A percentile compares a stretch with the other conserved stretches of the same genome.
phyloP scores from a whole-genome alignment of 2,113 vertebrate genomes.

The Phalacrocorax carbo region DNA sequence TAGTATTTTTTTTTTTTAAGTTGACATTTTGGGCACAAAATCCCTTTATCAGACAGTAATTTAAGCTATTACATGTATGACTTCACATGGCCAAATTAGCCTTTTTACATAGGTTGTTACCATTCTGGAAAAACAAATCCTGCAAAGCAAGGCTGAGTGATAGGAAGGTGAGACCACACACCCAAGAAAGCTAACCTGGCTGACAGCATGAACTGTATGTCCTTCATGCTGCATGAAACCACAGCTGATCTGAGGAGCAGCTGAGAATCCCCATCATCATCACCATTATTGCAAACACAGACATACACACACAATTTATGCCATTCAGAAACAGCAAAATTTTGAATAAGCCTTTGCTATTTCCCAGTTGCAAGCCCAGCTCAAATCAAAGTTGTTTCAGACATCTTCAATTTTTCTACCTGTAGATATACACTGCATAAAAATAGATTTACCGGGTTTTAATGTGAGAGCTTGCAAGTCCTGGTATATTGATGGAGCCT shows the following conservation, averaged over 20 bases:
- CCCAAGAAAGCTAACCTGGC: not conserved
- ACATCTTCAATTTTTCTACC: not conserved
- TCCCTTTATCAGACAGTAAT: not conserved
- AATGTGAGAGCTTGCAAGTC: not conserved
- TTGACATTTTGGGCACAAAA: not conserved
- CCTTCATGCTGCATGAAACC: not conserved
- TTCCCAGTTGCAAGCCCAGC: not conserved
- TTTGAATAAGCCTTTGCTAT: not conserved
- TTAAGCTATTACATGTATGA: not conserved
- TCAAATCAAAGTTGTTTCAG: not conserved
- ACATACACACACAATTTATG: not conserved
- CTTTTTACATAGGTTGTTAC: not conserved
- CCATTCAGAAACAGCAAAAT: rapidly evolving
- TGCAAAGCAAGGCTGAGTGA: not conserved
- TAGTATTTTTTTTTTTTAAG: not conserved
- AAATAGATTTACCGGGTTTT: not conserved
- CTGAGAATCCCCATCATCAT: not conserved
- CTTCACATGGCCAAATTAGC: not conserved
- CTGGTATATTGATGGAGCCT: not conserved
- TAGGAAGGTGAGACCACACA: not conserved
- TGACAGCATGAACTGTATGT: not conserved
- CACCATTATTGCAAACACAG: not conserved
- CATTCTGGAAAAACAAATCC: not conserved
- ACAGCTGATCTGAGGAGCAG: not conserved
- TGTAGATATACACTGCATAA: not conserved